Conservation (phyloP, 2,113 vertebrate genomes). For the Sinosuthora webbiana region DNA sequence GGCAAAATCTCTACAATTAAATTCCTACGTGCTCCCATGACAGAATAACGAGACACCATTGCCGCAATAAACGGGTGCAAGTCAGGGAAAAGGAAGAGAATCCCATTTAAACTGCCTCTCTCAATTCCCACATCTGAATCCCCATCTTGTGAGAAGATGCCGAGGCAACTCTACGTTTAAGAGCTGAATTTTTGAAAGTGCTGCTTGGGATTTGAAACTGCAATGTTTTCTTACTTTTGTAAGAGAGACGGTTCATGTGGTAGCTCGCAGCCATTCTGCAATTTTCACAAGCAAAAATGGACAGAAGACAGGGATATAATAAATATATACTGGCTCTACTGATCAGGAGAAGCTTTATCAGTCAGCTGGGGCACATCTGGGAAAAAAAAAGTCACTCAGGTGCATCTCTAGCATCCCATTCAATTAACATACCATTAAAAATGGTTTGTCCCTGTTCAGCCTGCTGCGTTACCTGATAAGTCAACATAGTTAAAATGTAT, state of each 20-base stretch:
- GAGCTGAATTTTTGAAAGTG: background rate
- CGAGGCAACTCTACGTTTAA: background rate
- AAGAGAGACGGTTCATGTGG: background rate
- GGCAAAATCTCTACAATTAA: background rate
- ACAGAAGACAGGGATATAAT: constrained; percentile 20
- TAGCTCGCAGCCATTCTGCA: background rate
- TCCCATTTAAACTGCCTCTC: background rate
- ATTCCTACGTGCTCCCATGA: background rate
- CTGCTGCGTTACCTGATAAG: constrained; percentile 49
- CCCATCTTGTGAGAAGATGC: background rate
- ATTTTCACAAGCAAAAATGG: constrained; percentile 2
- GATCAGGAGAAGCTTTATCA: constrained; percentile 62
- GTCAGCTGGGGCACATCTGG: constrained; percentile 43
- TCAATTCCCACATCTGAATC: background rate
- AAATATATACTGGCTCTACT: constrained; percentile 44
- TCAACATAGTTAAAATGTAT: constrained; percentile 63
- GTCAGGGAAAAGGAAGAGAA: background rate
- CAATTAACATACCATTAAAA: constrained; percentile 73
- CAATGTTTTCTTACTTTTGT: background rate
- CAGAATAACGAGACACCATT: background rate
- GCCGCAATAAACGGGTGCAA: background rate
- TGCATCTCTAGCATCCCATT: constrained; percentile 58
- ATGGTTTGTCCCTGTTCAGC: constrained; percentile 50
- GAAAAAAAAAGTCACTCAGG: constrained; percentile 47
- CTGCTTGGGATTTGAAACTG: background rate